Percentiles rank a stretch among this genome's conserved stretches.
These are phyloP conservation scores for Stictocephala bisonia DNA, from an alignment of 2,888 invertebrate genomes.

Conservation along the genomic window DNA sequence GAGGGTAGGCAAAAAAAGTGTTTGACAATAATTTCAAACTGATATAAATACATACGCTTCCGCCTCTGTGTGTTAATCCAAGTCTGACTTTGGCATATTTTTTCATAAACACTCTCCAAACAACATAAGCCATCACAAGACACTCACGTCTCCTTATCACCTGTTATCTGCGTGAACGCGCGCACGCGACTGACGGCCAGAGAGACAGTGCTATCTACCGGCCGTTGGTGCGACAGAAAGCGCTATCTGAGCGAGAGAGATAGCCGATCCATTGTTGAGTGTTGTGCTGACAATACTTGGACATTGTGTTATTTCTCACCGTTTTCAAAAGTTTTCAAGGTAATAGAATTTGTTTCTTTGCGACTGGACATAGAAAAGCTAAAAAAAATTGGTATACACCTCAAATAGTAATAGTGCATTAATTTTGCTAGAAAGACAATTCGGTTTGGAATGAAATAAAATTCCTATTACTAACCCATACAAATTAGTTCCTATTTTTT, in stretches of 20 bases:
- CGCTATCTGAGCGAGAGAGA: slow-evolving; percentile 33
- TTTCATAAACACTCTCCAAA: slow-evolving; percentile 72
- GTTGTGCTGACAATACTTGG: background rate
- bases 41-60: slow-evolving; percentile 46
- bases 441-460: no score
- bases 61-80: slow-evolving; percentile 63
- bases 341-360: no score
- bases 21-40: no score
- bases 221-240: slow-evolving; percentile 21
- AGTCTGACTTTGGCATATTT: slow-evolving; percentile 70
- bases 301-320: background rate
- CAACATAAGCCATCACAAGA: slow-evolving; percentile 68
- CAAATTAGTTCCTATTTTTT: no score
- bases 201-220: background rate
- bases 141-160: slow-evolving; percentile 12
- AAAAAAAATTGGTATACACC: no score
- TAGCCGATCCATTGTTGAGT: slow-evolving; percentile 10
- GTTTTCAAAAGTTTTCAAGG: background rate
- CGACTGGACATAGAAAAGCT: no score
- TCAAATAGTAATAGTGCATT: no score
- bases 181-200: slow-evolving; percentile 25
- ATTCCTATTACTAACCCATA: no score
- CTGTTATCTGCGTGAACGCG: slow-evolving; percentile 21
- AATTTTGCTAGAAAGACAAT: no score
- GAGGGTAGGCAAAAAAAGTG: no score